These are phyloP conservation scores for Mormyrops boulengeri DNA, from an alignment of 2,797 vertebrate genomes.

Conservation along the genomic window DNA sequence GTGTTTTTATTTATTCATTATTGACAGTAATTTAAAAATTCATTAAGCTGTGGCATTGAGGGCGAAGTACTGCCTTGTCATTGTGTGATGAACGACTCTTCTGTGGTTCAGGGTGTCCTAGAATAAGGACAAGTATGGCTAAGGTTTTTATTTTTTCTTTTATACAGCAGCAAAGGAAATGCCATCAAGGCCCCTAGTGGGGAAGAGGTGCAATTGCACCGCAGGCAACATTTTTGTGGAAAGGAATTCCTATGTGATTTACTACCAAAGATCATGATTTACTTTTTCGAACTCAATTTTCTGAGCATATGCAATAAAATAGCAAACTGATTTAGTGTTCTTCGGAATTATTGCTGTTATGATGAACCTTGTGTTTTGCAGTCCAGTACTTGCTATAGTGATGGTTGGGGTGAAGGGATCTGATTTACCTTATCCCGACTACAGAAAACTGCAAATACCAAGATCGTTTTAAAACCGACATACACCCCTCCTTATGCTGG, in stretches of 20 bases:
- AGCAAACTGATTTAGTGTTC: neutral
- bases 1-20: slow-evolving; percentile 48
- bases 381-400: neutral
- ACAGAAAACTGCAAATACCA: neutral
- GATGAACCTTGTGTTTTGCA: neutral
- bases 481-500: neutral
- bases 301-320: neutral
- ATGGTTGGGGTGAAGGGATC: neutral
- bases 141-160: neutral
- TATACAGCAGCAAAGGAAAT: neutral
- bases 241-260: neutral
- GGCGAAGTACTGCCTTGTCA: slow-evolving; percentile 21
- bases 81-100: slow-evolving; percentile 28
- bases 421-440: neutral
- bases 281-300: neutral
- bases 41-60: slow-evolving; percentile 45
- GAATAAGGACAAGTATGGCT: slow-evolving; percentile 1
- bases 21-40: slow-evolving; percentile 61
- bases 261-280: neutral
- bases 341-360: slow-evolving; percentile 8
- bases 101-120: slow-evolving; percentile 15
- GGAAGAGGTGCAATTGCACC: neutral
- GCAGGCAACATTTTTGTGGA: neutral
- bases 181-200: neutral
- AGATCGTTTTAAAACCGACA: neutral